Percentiles rank a stretch among this genome's conserved stretches.
Conservation (phyloP, 1,140 invertebrate species). For the Andrena cerasifolii region DNA sequence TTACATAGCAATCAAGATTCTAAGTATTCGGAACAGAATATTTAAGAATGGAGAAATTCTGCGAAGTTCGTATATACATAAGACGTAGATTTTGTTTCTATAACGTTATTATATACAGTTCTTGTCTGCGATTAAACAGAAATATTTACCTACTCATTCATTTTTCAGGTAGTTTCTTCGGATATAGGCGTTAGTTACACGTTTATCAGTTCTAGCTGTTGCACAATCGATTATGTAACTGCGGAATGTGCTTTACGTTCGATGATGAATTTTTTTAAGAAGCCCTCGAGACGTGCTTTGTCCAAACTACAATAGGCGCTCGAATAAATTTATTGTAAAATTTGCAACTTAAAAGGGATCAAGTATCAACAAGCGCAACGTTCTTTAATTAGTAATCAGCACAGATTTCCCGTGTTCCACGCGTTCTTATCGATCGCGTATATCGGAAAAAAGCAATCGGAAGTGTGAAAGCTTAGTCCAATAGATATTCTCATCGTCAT, state of each 20-base stretch:
- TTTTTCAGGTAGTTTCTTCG: background rate
- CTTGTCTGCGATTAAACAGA: background rate
- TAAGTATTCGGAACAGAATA: too few relatives aligned
- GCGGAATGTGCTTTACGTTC: conserved; percentile 29
- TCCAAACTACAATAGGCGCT: background rate
- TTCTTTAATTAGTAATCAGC: background rate
- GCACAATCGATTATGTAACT: conserved; percentile 42
- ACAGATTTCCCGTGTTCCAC: background rate
- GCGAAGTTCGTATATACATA: too few relatives aligned
- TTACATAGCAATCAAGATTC: too few relatives aligned
- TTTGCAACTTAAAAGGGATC: background rate
- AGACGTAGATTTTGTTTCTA: background rate
- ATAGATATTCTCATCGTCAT: background rate
- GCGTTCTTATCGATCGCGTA: background rate
- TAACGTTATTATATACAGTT: too few relatives aligned
- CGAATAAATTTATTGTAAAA: background rate
- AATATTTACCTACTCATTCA: background rate
- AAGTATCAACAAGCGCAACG: background rate
- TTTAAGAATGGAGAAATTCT: too few relatives aligned
- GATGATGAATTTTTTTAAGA: conserved; percentile 11
- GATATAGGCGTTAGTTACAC: background rate
- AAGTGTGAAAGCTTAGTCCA: too few relatives aligned
- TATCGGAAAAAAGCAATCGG: background rate
- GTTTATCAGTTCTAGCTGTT: conserved; percentile 13
- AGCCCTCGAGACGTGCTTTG: background rate